Conservation (phyloP, 2,113 vertebrate species). For the Forbesichthys papilliferus region DNA sequence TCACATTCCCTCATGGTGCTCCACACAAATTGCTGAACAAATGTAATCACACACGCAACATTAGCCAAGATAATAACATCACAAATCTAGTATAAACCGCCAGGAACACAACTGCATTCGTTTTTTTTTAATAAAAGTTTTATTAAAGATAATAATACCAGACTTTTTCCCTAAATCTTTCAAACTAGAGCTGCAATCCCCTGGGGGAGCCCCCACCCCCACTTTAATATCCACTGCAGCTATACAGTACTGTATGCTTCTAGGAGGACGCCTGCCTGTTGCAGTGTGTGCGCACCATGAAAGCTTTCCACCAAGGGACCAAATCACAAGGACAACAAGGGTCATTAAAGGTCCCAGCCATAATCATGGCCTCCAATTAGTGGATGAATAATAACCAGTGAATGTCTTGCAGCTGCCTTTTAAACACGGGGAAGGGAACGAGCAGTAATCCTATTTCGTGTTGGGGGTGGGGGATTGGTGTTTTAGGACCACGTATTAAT, state of each 20-base stretch:
- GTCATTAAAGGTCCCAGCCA: conserved; percentile 24
- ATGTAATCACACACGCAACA: too few species aligned
- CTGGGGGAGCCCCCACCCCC: too few species aligned
- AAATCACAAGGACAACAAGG: conserved; percentile 16
- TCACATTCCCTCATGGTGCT: too few species aligned
- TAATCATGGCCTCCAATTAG: conserved; percentile 38
- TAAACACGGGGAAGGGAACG: conserved; percentile 14
- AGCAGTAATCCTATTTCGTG: conserved; percentile 35
- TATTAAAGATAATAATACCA: background rate
- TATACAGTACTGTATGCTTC: background rate
- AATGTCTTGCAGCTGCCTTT: conserved; percentile 14
- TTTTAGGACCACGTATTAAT: conserved; percentile 40
- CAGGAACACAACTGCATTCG: too few species aligned
- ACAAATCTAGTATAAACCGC: too few species aligned
- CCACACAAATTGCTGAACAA: too few species aligned
- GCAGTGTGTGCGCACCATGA: background rate
- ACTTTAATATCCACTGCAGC: too few species aligned
- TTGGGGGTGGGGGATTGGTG: conserved; percentile 3
- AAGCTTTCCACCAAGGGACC: background rate
- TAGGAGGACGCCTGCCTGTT: background rate
- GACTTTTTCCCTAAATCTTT: too few species aligned
- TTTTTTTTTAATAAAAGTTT: background rate
- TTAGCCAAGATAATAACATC: too few species aligned
- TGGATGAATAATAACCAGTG: conserved; percentile 13
- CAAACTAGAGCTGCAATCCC: too few species aligned